Conservation (phyloP, 2,113 vertebrate genomes). For the Crotalus tigris region DNA sequence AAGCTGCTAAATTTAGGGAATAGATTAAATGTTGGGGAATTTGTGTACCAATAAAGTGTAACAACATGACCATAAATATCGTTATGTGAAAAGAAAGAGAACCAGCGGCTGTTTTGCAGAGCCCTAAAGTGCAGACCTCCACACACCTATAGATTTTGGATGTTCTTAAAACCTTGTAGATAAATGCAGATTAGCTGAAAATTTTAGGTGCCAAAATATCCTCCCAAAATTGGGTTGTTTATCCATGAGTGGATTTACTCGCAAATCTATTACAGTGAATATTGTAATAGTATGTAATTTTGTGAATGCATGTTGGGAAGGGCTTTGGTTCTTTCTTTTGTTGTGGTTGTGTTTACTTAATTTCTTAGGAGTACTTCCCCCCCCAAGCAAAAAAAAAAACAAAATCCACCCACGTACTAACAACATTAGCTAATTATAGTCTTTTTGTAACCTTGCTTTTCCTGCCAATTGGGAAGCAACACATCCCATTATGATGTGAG, state of each 20-base stretch:
- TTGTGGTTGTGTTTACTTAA: background rate
- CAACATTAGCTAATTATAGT: constrained; percentile 33
- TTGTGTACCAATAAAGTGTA: background rate
- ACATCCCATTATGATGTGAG: constrained; percentile 27
- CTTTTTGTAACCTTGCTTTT: constrained; percentile 54
- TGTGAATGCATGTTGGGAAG: background rate
- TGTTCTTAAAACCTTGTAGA: background rate
- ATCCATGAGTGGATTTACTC: background rate
- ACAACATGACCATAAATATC: background rate
- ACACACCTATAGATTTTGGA: background rate
- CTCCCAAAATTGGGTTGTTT: background rate
- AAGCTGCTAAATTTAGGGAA: background rate
- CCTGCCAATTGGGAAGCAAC: constrained; percentile 20
- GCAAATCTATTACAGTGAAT: background rate
- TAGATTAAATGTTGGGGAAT: background rate
- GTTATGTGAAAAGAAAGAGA: background rate
- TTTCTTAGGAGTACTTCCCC: background rate
- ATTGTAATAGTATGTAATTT: background rate
- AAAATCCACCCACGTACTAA: background rate
- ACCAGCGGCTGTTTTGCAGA: background rate
- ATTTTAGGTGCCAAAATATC: background rate
- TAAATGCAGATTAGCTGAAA: background rate
- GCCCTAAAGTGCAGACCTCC: background rate
- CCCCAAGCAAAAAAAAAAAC: constrained; percentile 20
- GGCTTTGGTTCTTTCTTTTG: background rate